These are phyloP conservation scores for Cantharis rufa DNA, from an alignment of 2,888 invertebrate genomes.

Conservation along the genomic window DNA sequence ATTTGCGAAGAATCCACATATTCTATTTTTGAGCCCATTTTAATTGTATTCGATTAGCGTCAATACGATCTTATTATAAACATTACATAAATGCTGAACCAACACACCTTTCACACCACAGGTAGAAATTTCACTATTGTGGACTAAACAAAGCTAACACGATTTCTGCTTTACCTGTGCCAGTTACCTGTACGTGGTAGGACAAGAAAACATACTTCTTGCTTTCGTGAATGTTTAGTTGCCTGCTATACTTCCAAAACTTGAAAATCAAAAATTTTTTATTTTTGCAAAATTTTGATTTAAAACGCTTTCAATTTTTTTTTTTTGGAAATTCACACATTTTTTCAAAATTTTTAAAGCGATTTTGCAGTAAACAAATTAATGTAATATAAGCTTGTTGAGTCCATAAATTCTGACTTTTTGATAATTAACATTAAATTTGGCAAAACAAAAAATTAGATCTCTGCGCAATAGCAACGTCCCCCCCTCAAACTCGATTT, in stretches of 20 bases:
- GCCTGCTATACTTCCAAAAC: not conserved
- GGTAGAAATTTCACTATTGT: slow-evolving; percentile 8
- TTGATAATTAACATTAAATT: too few relatives aligned
- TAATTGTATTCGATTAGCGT: not conserved
- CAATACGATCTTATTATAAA: slow-evolving; percentile 6
- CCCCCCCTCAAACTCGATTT: too few relatives aligned
- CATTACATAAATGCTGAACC: slow-evolving; percentile 16
- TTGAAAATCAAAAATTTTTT: not conserved
- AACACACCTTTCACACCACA: slow-evolving; percentile 22
- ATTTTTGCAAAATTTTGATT: too few relatives aligned
- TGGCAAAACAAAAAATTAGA: too few relatives aligned
- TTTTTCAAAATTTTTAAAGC: too few relatives aligned
- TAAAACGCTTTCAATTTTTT: too few relatives aligned
- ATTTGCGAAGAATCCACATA: slow-evolving; percentile 90
- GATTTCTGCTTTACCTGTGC: not conserved
- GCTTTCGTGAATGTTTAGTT: not conserved
- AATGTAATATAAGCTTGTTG: too few relatives aligned
- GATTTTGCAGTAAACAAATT: too few relatives aligned
- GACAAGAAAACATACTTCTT: not conserved
- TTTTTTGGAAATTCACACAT: too few relatives aligned
- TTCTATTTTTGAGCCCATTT: slow-evolving; percentile 89
- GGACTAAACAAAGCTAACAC: not conserved
- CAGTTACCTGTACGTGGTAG: not conserved
- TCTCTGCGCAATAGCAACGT: too few relatives aligned
- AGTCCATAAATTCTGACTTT: too few relatives aligned